Conservation (phyloP, 2,797 vertebrate genomes). For the Meda fulgida region DNA sequence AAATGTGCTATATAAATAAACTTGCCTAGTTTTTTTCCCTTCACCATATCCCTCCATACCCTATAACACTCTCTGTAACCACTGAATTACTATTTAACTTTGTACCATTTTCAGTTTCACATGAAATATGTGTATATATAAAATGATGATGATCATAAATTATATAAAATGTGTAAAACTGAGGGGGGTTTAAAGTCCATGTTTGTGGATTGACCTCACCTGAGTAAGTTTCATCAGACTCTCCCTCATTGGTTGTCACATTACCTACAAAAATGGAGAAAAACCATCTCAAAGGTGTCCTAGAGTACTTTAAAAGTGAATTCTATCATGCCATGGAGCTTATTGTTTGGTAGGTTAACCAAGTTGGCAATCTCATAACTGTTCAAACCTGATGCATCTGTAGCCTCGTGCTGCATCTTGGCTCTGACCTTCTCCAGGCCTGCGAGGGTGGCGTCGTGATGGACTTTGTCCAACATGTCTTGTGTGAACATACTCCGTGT, state of each 20-base stretch:
- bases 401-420: conserved; percentile 65
- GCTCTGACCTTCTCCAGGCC: conserved; percentile 77
- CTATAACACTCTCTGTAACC: neutral
- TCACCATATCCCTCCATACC: too few relatives aligned
- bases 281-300: neutral
- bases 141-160: too few relatives aligned
- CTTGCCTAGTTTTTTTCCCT: too few relatives aligned
- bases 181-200: conserved; percentile 6
- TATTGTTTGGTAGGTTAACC: neutral
- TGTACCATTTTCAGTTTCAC: neutral
- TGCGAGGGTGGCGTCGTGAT: conserved; percentile 68
- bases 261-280: conserved; percentile 1
- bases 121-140: conserved; percentile 18
- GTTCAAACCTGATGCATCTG: conserved; percentile 54
- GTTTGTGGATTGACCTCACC: conserved; percentile 24
- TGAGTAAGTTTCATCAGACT: conserved; percentile 34
- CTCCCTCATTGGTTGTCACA: neutral
- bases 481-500: conserved; percentile 68
- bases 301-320: neutral
- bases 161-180: conserved; percentile 3
- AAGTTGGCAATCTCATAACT: neutral
- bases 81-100: neutral
- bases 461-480: conserved; percentile 70
- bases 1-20: too few relatives aligned
- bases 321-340: neutral